Base-by-base conservation (phyloP, 37 sponge, comb jelly and placozoan species). In the Beroe ovata region DNA sequence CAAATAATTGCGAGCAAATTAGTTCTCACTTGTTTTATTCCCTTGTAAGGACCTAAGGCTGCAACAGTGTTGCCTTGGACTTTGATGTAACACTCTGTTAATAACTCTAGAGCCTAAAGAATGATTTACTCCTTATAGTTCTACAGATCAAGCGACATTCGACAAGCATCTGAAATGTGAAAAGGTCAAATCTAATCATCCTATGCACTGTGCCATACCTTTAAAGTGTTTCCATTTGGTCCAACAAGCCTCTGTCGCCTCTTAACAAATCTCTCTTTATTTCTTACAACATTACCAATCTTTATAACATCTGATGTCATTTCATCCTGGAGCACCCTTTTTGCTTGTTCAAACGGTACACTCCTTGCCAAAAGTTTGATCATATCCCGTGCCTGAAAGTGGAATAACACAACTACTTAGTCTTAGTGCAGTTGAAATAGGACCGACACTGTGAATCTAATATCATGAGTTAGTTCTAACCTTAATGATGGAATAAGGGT, bases 21-120 rank as follows among this genome's bases (percentile, higher is more conserved):
- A 42, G 23, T 22, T 20, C 60, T 41, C 2, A 95, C 92, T 88
- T 95, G 94, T 62, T 96, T 96, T 29, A 96, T 91, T 14, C 99
- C 99, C 29, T 60, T 91, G 91, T 72, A 95, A 19, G 91, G 39
- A 1, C 99, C 99, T 0, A 96, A 89, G 3, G 92, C 93, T 39
- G 96, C 92, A 41, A 99, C 99, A 0, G 99, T 99, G 90, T 91
- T 94, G 0, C 99, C 99, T 71, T 96, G 99, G 0, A 99, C 95
- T 91, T 96, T 60, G 20, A 97, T 90, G 92, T 97, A 97, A 91
- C 95, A 97, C 47, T 92, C 94, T 8, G 97, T 97, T 23, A 97
- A 93, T 11, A 97, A 91, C 77, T 97, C 97, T 34, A 97, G 90
- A 8, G 97, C 97, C 94, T 96, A n/a, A n/a, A n/a, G n/a, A n/a